Base-by-base conservation (phyloP, 2,113 vertebrate species). In the Sisor rabdophorus region DNA sequence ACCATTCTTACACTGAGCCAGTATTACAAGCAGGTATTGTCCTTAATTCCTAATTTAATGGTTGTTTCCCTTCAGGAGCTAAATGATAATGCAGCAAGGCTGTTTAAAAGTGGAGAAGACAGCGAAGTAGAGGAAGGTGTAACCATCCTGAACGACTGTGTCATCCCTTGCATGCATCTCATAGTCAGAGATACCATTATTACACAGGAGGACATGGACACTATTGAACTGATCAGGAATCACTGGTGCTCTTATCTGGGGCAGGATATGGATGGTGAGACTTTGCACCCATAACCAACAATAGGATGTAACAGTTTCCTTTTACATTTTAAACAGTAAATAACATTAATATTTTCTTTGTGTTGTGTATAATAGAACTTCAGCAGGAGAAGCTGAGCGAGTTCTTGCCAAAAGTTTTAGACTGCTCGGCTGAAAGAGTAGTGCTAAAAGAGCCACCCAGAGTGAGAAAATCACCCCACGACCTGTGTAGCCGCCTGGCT, bases 111-210 rank as follows among this genome's bases (percentile, higher is more conserved):
- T n/a, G 86, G 87, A 0, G 91, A 95, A 6, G 94, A 94, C 68
- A 86, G 83, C 44, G 88, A 85, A 0, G 94, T 96, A 79, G 90
- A 92, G 2, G 95, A 98, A 75, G 93, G 92, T 7, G 71, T 96
- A 11, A 75, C 81, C 79, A 90, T 97, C 82, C 91, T 99, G 91
- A 96, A 97, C 0, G 95, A 98, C 30, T 81, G 90, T 53, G 91
- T 99, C 84, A 98, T 99, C 84, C 97, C 97, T 48, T 97, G 95
- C 81, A 94, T 99, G 87, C 95, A 98, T 83, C 93, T 99, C 30
- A 95, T 98, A 87, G 92, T 90, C 83, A 91, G 89, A 47, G 93
- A 87, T 0, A 71, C 84, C 50, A 81, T 92, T 89, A 81, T 92
- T 89, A 89, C 91, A 82, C 91, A 87, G 80, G 96, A 98, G 47